A percentile compares a stretch with the other conserved stretches of the same genome.
phyloP scores from a whole-genome alignment of 1,140 invertebrate genomes.

The Chelonus insularis region DNA sequence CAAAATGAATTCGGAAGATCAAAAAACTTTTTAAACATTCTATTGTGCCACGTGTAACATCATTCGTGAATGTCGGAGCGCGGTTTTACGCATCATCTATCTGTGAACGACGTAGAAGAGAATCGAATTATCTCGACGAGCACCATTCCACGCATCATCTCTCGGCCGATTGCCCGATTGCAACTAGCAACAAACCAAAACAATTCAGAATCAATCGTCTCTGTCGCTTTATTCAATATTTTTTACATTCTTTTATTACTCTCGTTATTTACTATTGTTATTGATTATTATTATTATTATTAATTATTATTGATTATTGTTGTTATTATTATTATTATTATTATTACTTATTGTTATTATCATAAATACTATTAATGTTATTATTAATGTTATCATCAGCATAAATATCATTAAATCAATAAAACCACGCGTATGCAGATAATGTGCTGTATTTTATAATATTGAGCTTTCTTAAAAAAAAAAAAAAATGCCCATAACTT shows the following conservation, averaged over 20 bases:
- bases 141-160: slow-evolving; percentile 7
- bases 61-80: neutral
- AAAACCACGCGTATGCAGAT: neutral
- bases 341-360: neutral
- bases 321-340: neutral
- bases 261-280: slow-evolving; percentile 19
- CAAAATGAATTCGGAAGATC: slow-evolving; percentile 15
- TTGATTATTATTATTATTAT: slow-evolving; percentile 11
- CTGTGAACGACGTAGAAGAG: neutral
- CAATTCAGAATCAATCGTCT: neutral
- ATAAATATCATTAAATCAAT: neutral
- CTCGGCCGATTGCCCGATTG: slow-evolving; percentile 11
- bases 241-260: slow-evolving; percentile 21
- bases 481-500: neutral
- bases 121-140: slow-evolving; percentile 9
- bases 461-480: neutral
- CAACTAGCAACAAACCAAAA: neutral
- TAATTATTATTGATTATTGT: slow-evolving; percentile 21
- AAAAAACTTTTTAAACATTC: neutral
- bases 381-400: neutral
- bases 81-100: neutral
- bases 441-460: neutral
- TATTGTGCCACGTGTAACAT: too few species aligned
- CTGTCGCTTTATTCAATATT: slow-evolving; percentile 7
- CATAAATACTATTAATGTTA: neutral